Evolutionary conservation across 2,797 vertebrate genomes (phyloP), one percentile per base, ranked within the genome.

Genomic region (Xiphorhynchus erythropygius): DNA sequence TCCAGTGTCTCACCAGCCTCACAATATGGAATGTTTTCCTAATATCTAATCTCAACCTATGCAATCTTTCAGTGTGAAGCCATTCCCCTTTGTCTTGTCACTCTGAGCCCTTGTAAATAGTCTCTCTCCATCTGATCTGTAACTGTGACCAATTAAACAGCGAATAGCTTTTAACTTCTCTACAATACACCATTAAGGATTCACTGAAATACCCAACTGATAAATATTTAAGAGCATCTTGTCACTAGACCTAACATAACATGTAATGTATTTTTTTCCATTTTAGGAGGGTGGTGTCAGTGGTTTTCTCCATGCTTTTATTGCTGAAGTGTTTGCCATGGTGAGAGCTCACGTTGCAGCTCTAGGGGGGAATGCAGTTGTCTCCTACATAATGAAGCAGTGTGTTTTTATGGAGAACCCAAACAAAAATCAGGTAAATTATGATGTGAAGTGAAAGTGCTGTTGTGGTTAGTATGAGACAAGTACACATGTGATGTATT

Each of bases 351-450:
- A 99, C 0, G 99, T 99, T 4, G 99, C 99, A n/a, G 99, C 99
- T 7, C 96, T 99, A 24, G 99, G 99, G 24, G 99, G 99, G 19
- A 99, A 99, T 44, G 99, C 99, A 2, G 99, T 99, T 6, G 99
- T 99, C 75, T 99, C 99, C 3, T 99, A 99, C 97, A 99, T 99
- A 91, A 99, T 99, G 99, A 99, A 99, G 94, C 99, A 99, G 93
- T 99, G 99, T 75, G 98, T 99, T 91, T 99, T 99, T 89, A 99
- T 99, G 99, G 99, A 99, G 97, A 99, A 99, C 94, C 98, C 99
- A 78, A 99, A 99, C 97, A 99, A 99, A 97, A 99, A 99, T 95
- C 99, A 99, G 99, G 99, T 99, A 96, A 96, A 39, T 37, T 19
- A 4, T 9, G 7, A 13, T 68, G 10, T 9, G 8, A 89, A 87